A percentile compares a stretch with the other conserved stretches of the same genome.
phyloP scores from a whole-genome alignment of 2,797 vertebrate species.

The Phalanger gymnotis region DNA sequence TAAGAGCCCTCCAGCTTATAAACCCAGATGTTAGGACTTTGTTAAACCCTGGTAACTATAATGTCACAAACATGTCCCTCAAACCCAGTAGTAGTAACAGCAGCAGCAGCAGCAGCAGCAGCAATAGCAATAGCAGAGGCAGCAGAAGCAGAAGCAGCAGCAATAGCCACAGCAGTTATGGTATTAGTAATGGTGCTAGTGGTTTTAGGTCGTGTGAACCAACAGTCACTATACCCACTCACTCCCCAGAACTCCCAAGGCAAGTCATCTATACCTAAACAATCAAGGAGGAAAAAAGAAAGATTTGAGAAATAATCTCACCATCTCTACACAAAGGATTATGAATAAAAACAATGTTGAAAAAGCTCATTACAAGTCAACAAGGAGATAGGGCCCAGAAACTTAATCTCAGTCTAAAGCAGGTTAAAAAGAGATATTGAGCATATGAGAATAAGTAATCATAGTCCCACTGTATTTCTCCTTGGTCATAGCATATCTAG shows the following conservation, averaged over 20 bases:
- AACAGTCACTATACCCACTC: background rate
- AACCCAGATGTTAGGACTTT: too few species aligned
- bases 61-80: too few species aligned
- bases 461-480: background rate
- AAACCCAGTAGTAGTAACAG: too few species aligned
- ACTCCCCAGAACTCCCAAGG: too few species aligned
- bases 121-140: accelerated
- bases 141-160: background rate
- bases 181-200: background rate
- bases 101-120: background rate
- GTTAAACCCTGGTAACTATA: too few species aligned
- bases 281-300: background rate
- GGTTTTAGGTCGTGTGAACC: background rate
- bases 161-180: background rate
- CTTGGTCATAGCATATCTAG: background rate
- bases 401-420: background rate
- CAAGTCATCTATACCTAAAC: background rate
- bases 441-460: background rate
- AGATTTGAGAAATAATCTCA: background rate
- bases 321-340: background rate
- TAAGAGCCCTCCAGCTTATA: too few species aligned
- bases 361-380: background rate
- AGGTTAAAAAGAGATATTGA: background rate
- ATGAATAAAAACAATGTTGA: background rate
- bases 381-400: background rate